Base-by-base conservation (phyloP, 2,113 vertebrate species). In the Spermophilus dauricus region DNA sequence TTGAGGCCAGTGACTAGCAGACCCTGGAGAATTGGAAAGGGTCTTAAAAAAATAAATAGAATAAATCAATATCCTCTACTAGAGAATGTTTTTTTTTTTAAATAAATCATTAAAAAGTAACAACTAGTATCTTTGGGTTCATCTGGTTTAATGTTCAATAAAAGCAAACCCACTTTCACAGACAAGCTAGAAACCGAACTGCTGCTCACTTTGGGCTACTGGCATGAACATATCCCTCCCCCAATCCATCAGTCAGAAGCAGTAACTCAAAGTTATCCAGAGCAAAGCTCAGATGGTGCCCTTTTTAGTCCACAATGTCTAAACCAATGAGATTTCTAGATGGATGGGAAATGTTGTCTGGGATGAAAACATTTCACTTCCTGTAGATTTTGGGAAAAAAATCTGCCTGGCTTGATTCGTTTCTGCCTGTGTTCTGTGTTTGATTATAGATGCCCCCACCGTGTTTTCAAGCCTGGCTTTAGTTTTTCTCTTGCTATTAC, bases 101-200 rank as follows among this genome's bases (percentile, higher is more conserved):
- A 22, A 96, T 97, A 97, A 95, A 86, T 86, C 48, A 83, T 65
- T 91, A 42, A 58, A 86, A 89, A 82, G 42, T 89, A 95, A 91
- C n/a, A 89, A 37, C 70, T 32, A 61, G 30, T 58, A 63, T 83
- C 34, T 86, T 91, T 76, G 80, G 76, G 2, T 81, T 96, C 48
- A 85, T 94, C 20, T 94, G 37, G 24, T 69, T 97, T 92, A 87
- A 61, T 56, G 37, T 39, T 7, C 45, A 86, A 48, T 93, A 51
- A 89, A 70, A 92, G 30, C n/a, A 95, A 92, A 92, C 18, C 6
- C 17, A 89, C 32, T 1, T 73, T 85, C 72, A 63, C 2, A 26
- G 69, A 61, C 8, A 78, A 95, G 34, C 48, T 58, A 90, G 81
- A 94, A 89, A 81, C 7, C 22, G 76, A 42, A 13, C 34, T 13